Conservation (phyloP, 2,113 vertebrate genomes). For the Morone chrysops region DNA sequence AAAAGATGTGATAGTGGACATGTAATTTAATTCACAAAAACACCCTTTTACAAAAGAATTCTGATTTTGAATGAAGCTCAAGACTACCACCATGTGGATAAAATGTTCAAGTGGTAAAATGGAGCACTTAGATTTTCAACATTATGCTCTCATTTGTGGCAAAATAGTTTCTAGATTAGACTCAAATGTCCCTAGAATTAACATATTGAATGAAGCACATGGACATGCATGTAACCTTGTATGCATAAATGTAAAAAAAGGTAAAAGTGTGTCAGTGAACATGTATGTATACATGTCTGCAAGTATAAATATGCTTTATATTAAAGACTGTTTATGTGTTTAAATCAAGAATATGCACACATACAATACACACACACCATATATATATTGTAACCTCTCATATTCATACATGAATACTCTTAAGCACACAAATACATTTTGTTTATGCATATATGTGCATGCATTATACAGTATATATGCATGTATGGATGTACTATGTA, state of each 20-base stretch:
- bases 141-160: background rate
- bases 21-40: background rate
- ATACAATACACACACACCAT: background rate
- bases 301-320: background rate
- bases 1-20: slow-evolving; percentile 6
- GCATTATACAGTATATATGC: background rate
- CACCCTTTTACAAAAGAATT: background rate
- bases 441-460: background rate
- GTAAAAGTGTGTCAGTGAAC: background rate
- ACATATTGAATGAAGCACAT: background rate
- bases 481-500: background rate
- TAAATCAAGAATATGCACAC: background rate
- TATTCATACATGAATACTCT: background rate
- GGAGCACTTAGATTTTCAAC: no score
- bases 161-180: no score
- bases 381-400: background rate
- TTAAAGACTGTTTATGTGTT: background rate
- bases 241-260: no score
- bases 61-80: slow-evolving; percentile 35
- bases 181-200: background rate
- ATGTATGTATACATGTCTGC: background rate
- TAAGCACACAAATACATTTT: background rate
- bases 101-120: background rate
- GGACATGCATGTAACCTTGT: background rate
- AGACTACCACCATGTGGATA: slow-evolving; percentile 67